Conservation (phyloP, 2,888 invertebrate genomes). For the Drosophila mimica region DNA sequence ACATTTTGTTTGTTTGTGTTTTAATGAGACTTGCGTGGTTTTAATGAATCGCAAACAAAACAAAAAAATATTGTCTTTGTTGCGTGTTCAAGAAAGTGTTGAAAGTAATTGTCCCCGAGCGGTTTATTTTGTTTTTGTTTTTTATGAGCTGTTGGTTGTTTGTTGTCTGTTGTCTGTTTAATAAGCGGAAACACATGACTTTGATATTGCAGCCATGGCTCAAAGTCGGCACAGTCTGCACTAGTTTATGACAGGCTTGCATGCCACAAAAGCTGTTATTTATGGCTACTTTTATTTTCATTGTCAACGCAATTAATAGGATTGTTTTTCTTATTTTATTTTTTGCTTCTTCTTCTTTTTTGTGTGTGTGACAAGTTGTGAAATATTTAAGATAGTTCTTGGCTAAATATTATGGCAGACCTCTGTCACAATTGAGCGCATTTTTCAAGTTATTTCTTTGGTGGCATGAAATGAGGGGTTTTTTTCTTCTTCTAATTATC, state of each 20-base stretch:
- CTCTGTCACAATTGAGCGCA: conserved; percentile 16
- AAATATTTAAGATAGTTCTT: conserved; percentile 19
- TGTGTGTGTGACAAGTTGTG: conserved; percentile 19
- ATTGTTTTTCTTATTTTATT: conserved; percentile 15
- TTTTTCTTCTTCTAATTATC: conserved; percentile 64
- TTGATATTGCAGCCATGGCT: conserved; percentile 36
- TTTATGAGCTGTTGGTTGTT: conserved; percentile 45
- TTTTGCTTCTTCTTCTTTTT: conserved; percentile 13
- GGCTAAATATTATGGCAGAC: conserved; percentile 4
- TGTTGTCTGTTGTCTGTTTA: conserved; percentile 56
- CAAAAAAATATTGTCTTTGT: conserved; percentile 31
- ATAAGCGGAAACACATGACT: conserved; percentile 61
- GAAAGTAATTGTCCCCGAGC: conserved; percentile 51
- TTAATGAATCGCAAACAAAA: conserved; percentile 54
- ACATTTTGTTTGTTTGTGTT: conserved; percentile 31
- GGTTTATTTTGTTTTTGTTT: conserved; percentile 10
- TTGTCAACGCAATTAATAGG: conserved; percentile 47
- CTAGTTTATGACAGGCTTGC: conserved; percentile 21
- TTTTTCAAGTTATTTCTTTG: conserved; percentile 35
- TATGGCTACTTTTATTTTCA: conserved; percentile 56
- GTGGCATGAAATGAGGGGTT: conserved; percentile 32
- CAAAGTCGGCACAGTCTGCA: conserved; percentile 25
- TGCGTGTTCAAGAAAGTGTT: conserved; percentile 71
- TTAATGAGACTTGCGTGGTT: conserved; percentile 52
- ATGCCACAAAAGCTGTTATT: conserved; percentile 14